phyloP scores from a whole-genome alignment of 92 coral and sea anemone genomes.

The Blastomussa wellsi region DNA sequence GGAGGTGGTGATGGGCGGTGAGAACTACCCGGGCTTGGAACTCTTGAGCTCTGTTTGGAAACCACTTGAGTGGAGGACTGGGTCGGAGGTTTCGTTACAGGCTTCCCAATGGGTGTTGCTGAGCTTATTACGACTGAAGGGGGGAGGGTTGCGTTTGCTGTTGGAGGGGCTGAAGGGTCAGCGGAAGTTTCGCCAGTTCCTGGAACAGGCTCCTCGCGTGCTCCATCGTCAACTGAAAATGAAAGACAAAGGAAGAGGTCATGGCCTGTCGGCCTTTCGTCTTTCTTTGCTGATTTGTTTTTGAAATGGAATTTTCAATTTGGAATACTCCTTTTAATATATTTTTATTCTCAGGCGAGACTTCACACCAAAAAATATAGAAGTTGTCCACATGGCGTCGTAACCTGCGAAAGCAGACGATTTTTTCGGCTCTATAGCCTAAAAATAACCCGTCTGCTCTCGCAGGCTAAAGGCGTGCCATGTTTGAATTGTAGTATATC shows the following conservation, averaged over 20 bases:
- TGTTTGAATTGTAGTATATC: too few relatives aligned
- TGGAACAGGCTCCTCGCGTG: conserved; percentile 32
- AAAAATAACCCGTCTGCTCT: too few relatives aligned
- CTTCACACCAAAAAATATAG: too few relatives aligned
- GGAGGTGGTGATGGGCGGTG: conserved; percentile 37
- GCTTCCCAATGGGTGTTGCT: conserved; percentile 49
- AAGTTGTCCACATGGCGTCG: too few relatives aligned
- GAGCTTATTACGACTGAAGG: conserved; percentile 69
- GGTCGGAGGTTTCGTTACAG: conserved; percentile 48
- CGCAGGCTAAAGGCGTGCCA: too few relatives aligned
- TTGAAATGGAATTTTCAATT: background rate
- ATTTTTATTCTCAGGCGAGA: too few relatives aligned
- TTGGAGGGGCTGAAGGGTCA: conserved; percentile 43
- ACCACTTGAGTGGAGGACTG: conserved; percentile 56
- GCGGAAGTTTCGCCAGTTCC: conserved; percentile 35
- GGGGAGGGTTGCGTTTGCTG: conserved; percentile 51
- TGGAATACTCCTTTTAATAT: too few relatives aligned
- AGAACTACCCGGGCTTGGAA: conserved; percentile 61
- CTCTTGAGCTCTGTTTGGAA: conserved; percentile 73
- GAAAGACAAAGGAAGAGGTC: background rate
- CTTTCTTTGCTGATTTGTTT: background rate
- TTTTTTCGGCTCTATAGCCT: too few relatives aligned
- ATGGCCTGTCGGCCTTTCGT: background rate
- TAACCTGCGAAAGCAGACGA: too few relatives aligned
- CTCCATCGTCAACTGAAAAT: conserved; percentile 33